Evolutionary conservation across 2,113 vertebrate genomes (phyloP), one percentile per base, ranked within the genome.

Genomic region (Cephalopterus ornatus): DNA sequence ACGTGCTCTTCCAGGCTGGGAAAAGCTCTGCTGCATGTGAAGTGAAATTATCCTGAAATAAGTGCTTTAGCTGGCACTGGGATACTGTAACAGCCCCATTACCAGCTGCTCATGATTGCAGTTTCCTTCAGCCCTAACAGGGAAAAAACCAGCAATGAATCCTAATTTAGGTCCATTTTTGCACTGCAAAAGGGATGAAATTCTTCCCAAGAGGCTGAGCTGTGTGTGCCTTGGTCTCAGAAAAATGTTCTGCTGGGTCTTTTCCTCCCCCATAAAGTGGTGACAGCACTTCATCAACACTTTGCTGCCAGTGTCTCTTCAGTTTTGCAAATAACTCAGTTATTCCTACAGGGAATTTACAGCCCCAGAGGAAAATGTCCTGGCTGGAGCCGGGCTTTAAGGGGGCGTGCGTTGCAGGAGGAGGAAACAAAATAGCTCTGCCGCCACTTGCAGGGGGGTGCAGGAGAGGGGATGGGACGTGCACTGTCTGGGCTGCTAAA

Each of bases 381-480:
- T 42, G n/a, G 14, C 52, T 37, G 46, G 39, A 73, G 52, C 26
- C 28, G n/a, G 28, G 20, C 24, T 27, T 5, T 5, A 1, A 27
- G n/a, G 68, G 3, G 3, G 37, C 9, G 33, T 4, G 21, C 35
- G 33, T 58, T n/a, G 56, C 33, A 35, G 56, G 33, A 58, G 56
- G 56, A 58, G 33, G 21, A 58, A 58, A 35, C 56, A 24, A 9
- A n/a, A 35, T 23, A 58, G 33, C 9, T 58, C 33, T 58, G 56
- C 33, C 56, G 9, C 33, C 56, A n/a, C 33, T 10, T 58, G 56
- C 33, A 58, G 33, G 56, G 32, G 18, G 28, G 28, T n/a, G 55
- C 33, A 23, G 56, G 56, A 23, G 30, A 9, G 7, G 14, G 23
- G 2, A 10, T 8, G 28, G 21, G 6, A 6, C 2, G 1, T 4